phyloP scores from a whole-genome alignment of 1,140 invertebrate genomes.

The Tribolium castaneum region DNA sequence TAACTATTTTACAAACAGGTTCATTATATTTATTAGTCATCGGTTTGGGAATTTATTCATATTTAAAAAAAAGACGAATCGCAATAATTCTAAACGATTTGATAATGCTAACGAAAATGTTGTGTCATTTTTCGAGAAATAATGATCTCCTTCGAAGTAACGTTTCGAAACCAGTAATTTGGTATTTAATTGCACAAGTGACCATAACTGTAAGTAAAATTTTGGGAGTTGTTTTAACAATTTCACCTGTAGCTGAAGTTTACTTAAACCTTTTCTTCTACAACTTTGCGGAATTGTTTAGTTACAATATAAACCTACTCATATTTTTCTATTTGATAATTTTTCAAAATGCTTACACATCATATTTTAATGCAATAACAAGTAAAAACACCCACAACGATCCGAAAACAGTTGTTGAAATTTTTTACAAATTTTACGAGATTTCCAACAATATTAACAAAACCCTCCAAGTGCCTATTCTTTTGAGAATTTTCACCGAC shows the following conservation, averaged over 20 bases:
- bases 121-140: neutral
- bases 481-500: neutral
- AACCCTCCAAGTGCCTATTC: neutral
- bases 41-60: neutral
- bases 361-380: neutral
- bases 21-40: neutral
- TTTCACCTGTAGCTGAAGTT: too few relatives aligned
- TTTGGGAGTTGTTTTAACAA: too few relatives aligned
- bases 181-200: neutral
- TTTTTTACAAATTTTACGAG: neutral
- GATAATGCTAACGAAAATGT: neutral
- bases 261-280: neutral
- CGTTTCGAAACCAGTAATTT: neutral
- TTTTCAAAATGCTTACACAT: neutral
- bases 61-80: neutral
- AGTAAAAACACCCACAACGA: neutral
- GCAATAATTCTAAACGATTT: neutral
- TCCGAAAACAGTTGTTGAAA: neutral
- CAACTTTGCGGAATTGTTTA: neutral
- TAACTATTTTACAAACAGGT: neutral
- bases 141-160: neutral
- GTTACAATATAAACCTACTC: neutral
- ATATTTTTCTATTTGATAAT: neutral
- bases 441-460: neutral
- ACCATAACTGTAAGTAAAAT: neutral